Evolutionary conservation across 2,888 invertebrate genomes (phyloP).

Genomic region (Pollenia angustigena): DNA sequence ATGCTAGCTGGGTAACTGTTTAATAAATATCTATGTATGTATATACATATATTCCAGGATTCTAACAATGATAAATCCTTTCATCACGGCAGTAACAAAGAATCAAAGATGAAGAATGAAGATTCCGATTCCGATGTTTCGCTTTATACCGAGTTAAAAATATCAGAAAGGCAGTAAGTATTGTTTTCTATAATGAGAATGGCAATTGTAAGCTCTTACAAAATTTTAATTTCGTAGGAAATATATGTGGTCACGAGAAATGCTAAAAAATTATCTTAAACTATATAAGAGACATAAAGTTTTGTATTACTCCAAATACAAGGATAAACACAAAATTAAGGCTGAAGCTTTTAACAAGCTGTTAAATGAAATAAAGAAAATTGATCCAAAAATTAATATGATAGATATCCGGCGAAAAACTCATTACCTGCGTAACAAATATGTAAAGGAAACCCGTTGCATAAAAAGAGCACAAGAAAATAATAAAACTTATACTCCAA

Average conservation of each 20-base stretch:
- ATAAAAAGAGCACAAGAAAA: slow-evolving; percentile 3
- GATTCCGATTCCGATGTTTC: not conserved
- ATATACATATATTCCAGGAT: no score
- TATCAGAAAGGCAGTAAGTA: no score
- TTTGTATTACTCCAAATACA: slow-evolving; percentile 35
- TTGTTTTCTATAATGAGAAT: no score
- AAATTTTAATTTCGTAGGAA: not conserved
- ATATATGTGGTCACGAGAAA: slow-evolving; percentile 5
- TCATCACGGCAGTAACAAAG: no score
- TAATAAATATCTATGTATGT: no score
- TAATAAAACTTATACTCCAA: slow-evolving; percentile 22
- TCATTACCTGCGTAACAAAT: slow-evolving; percentile 16
- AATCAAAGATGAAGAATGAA: no score
- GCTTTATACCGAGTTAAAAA: not conserved
- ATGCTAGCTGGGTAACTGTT: no score
- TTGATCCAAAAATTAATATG: not conserved
- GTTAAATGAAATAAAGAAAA: not conserved
- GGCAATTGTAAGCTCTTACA: no score
- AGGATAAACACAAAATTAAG: slow-evolving; percentile 10
- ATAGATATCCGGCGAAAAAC: slow-evolving; percentile 8
- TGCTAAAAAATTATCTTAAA: slow-evolving; percentile 1
- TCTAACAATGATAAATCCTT: no score
- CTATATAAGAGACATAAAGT: slow-evolving; percentile 10
- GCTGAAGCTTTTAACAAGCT: slow-evolving; percentile 20
- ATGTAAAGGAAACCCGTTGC: not conserved